Evolutionary conservation across 2,113 vertebrate species (phyloP), one percentile per base, ranked within the genome.

Genomic region (Empidonax alnorum): DNA sequence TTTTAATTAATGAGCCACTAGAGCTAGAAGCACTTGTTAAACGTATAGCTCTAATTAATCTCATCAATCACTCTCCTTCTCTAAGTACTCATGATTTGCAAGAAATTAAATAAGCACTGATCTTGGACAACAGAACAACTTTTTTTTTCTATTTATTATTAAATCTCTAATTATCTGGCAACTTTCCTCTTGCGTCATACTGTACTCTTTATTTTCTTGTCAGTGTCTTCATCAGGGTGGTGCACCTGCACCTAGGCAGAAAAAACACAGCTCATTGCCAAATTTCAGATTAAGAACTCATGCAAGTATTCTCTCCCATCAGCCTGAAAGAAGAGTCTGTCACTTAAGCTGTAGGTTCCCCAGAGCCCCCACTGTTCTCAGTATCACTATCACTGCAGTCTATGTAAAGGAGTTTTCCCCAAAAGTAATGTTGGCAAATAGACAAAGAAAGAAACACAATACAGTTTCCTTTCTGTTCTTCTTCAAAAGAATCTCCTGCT

Each of bases 1-100:
- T 78, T 95, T 86, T 92, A 94, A 93, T 84, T 95, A 85, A 89
- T 89, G 55, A 88, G 30, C 67, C 39, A 88, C 42, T 68, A 71
- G 42, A 83, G 46, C 30, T 61, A 77, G 50, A 16, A 92, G 19
- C 33, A 83, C 74, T 90, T 90, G 75, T 87, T 93, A 96, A 96
- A 92, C 75, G 71, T 77, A 75, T 12, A 90, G 35, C 18, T 80
- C 44, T 78, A 93, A 95, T 96, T 90, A 94, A 93, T 84, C 52
- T 22, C 41, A 81, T 95, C 85, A 94, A 77, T 87, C 82, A 91
- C 19, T 67, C 8, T 72, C 22, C 10, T 24, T 72, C 59, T 78
- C 78, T 68, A 90, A 55, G 31, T 67, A 94, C 10, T 67, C 7
- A 2, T 24, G 41, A 86, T 61, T 58, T 71, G 44, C 67, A 94